Evolutionary conservation across 2,797 vertebrate genomes (phyloP), one percentile per base, ranked within the genome.

Genomic region (Sebastiscus tertius): DNA sequence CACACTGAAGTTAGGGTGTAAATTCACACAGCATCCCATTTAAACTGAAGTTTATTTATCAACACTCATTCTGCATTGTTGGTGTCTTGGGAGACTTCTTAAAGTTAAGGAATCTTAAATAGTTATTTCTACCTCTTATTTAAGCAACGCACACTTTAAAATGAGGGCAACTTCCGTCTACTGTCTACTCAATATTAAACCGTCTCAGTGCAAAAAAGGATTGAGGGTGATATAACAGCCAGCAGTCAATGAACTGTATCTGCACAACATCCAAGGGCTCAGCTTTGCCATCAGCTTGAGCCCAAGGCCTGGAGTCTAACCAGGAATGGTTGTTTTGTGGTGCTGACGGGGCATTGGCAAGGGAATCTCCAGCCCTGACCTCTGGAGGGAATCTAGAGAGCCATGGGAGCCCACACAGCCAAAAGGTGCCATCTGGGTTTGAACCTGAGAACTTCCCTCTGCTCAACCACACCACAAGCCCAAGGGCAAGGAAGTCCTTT

Each of bases 401-500:
- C 72, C 84, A 70, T 42, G 69, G 74, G 85, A 92, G 88, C 83
- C 87, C 79, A 86, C 81, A 65, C 79, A 89, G 87, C 90, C 90
- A 90, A 93, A 93, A 94, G 92, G 88, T 95, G 88, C 89, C 89
- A 89, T 88, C 78, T 88, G 84, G 82, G 76, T 80, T 79, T 80
- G 72, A 91, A 89, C 86, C 78, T 81, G 87, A 93, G 90, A 89
- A 88, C 86, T 90, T 87, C 81, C 89, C 88, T 82, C 76, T 86
- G 75, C 84, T 85, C 46, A 68, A 88, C 71, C 84, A 33, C 87
- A 89, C 86, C 93, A 86, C 88, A 90, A 84, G 78, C 72, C 80
- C 87, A 89, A 88, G 79, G 84, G 83, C 60, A 77, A 88, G 84
- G 82, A 89, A 85, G 81, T 77, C 84, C 77, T 88, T 94, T 91